A percentile compares a stretch with the other conserved stretches of the same genome.
Evolutionary conservation across 2,113 vertebrate genomes (phyloP).

Genomic region (Crotalus horridus): DNA sequence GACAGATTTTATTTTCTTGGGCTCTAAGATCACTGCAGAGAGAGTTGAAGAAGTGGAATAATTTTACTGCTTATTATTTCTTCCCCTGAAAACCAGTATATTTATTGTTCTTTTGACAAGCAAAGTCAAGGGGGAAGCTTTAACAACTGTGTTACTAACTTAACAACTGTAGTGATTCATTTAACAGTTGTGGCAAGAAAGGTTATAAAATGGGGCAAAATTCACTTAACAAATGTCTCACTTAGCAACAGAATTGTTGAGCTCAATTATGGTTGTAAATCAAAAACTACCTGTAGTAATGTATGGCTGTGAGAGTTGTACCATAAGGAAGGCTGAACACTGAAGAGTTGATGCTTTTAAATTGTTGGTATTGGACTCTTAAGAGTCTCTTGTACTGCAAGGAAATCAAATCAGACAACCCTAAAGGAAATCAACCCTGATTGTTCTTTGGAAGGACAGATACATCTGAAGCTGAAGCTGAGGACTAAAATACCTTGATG

Average conservation of each 20-base stretch:
- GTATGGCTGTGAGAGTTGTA: not conserved
- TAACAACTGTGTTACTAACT: not conserved
- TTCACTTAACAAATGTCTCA: not conserved
- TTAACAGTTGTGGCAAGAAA: not conserved
- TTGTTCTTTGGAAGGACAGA: too few relatives aligned
- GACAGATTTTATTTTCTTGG: too few relatives aligned
- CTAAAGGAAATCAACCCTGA: not conserved
- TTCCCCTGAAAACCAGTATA: too few relatives aligned
- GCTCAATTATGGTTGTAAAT: too few relatives aligned
- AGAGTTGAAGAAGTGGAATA: too few relatives aligned
- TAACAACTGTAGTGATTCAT: not conserved
- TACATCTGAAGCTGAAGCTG: too few relatives aligned
- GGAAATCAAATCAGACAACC: too few relatives aligned
- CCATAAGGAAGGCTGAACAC: not conserved
- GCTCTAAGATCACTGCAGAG: too few relatives aligned
- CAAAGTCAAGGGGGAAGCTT: not conserved
- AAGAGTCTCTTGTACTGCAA: not conserved
- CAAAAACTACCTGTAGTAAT: not conserved
- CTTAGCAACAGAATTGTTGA: too few relatives aligned
- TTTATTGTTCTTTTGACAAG: too few relatives aligned
- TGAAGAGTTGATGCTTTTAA: not conserved
- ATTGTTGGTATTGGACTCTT: too few relatives aligned
- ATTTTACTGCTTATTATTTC: too few relatives aligned
- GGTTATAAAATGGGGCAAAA: not conserved
- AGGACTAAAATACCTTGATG: not conserved